Evolutionary conservation across 2,113 vertebrate genomes (phyloP).

Genomic region (Spheniscus mendiculus): DNA sequence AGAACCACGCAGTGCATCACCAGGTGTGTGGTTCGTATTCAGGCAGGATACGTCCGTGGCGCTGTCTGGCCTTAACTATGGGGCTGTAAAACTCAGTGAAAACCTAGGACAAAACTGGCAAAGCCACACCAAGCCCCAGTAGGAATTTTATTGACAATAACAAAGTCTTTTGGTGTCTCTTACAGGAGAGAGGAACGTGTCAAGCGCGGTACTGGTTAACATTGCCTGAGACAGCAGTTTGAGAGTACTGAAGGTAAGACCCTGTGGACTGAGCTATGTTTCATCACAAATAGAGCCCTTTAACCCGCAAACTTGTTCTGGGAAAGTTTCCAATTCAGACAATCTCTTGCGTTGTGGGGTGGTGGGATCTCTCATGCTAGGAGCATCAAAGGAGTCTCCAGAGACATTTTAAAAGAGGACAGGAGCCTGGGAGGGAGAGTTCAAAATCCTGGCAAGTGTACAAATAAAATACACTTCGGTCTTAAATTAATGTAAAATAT

Average conservation of each 20-base stretch:
- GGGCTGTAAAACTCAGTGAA: not conserved
- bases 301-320: slow-evolving; percentile 63
- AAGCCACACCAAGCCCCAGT: not conserved
- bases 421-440: slow-evolving; percentile 59
- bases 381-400: slow-evolving; percentile 66
- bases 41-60: rapidly evolving
- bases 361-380: slow-evolving; percentile 68
- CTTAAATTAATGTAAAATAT: slow-evolving; percentile 66
- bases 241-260: slow-evolving; percentile 39
- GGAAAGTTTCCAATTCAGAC: slow-evolving; percentile 63
- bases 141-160: slow-evolving; percentile 13
- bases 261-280: slow-evolving; percentile 37
- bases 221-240: not conserved
- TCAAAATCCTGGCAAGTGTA: slow-evolving; percentile 68
- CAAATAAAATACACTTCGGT: slow-evolving; percentile 70
- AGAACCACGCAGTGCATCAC: rapidly evolving
- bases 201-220: not conserved
- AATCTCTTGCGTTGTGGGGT: slow-evolving; percentile 35
- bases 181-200: not conserved
- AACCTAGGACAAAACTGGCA: not conserved
- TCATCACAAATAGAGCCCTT: slow-evolving; percentile 47
- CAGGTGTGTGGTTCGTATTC: rapidly evolving
- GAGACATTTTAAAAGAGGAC: slow-evolving; percentile 41
- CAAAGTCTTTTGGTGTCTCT: not conserved
- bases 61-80: rapidly evolving